Base-by-base conservation (phyloP, 2,113 vertebrate genomes). In the Bos javanicus region DNA sequence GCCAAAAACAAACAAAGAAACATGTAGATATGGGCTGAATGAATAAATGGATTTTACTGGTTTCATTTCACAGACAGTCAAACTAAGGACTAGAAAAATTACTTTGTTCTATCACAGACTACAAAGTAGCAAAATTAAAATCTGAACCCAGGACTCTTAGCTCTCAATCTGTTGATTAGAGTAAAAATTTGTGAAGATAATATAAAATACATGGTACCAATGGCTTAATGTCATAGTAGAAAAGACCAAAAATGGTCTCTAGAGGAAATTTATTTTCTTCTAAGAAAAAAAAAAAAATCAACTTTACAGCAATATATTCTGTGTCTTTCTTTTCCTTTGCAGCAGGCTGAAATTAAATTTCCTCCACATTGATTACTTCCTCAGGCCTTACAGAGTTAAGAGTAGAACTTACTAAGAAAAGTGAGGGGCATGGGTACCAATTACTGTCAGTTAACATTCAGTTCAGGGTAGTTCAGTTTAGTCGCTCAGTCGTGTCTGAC, bases 141-240 rank as follows among this genome's bases (percentile, higher is more conserved):
- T 15, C 74, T 36, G 5, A 97, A 52, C 5, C 12, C 26, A 74
- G 46, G 28, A 90, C 64, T 90, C 48, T 21, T 87, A 87, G 36
- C 39, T 89, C 36, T 94, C 62, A 89, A 84, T 43, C 30, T 13
- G 92, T 54, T 57, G 82, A 62, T 85, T 83, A 57, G 33, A 62
- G 30, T 90, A 48, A 97, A 97, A 91, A 90, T 87, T 81, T 78
- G 26, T 97, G 14, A 59, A 87, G 48, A 83, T 67, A 74, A 33
- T n/a, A n/a, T 83, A 80, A 91, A 87, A 87, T 84, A 67, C 11
- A 48, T 59, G 13, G 21, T 93, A 67, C 56, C 23, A 46, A 57
- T 88, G 94, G 36, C n/a, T 84, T 64, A 26, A 48, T 85, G 64
- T 80, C 67, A 5, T 11, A 71, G 17, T 33, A 28, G 16, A 67